Evolutionary conservation across 2,113 vertebrate species (phyloP).

Genomic region (Antechinus flavipes): DNA sequence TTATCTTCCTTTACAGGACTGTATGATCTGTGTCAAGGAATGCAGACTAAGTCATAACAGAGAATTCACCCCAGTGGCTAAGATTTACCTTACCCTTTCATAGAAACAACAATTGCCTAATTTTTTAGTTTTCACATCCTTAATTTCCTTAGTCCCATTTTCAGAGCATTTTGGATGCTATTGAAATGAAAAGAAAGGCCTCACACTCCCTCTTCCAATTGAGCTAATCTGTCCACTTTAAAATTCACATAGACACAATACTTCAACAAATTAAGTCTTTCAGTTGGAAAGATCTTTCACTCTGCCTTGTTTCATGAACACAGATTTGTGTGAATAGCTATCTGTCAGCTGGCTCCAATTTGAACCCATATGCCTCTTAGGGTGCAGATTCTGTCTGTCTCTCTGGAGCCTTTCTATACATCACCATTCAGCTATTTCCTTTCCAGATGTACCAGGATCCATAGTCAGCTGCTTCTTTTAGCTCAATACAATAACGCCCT

Average conservation of each 20-base stretch:
- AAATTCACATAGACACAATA: slow-evolving; percentile 19
- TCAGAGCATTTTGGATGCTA: slow-evolving; percentile 20
- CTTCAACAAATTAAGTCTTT: slow-evolving; percentile 42
- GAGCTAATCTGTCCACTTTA: slow-evolving; percentile 59
- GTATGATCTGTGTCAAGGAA: background rate
- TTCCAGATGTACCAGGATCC: slow-evolving; percentile 14
- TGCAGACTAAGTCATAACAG: background rate
- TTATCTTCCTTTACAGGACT: background rate
- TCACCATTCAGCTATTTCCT: slow-evolving; percentile 54
- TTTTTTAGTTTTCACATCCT: background rate
- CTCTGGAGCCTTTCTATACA: slow-evolving; percentile 30
- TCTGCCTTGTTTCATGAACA: slow-evolving; percentile 48
- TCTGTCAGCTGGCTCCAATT: slow-evolving; percentile 39
- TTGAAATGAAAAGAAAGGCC: slow-evolving; percentile 49
- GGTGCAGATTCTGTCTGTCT: slow-evolving; percentile 26
- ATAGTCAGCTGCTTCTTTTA: slow-evolving; percentile 14
- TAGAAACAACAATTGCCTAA: background rate
- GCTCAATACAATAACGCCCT: background rate
- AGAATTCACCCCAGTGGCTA: background rate
- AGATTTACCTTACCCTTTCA: slow-evolving; percentile 26
- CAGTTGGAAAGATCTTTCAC: slow-evolving; percentile 37
- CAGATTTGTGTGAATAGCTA: slow-evolving; percentile 53
- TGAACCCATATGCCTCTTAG: slow-evolving; percentile 28
- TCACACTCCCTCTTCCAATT: slow-evolving; percentile 50
- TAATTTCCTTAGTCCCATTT: slow-evolving; percentile 19